Conservation (phyloP, 2,888 invertebrate genomes). For the Yponomeuta cagnagella region DNA sequence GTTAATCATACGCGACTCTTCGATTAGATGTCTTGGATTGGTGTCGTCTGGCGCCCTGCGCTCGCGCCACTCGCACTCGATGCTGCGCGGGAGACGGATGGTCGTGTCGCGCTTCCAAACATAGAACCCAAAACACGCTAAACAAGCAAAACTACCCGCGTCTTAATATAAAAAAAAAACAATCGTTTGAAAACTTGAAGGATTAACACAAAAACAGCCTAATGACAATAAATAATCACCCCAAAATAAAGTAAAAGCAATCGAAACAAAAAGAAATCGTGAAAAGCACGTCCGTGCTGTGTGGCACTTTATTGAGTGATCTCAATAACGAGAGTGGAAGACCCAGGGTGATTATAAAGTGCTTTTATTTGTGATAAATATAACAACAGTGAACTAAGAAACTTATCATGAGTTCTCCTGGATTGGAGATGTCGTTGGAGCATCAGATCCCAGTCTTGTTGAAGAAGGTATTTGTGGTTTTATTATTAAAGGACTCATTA, state of each 20-base stretch:
- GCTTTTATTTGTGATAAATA: background rate
- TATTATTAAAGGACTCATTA: too few relatives aligned
- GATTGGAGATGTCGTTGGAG: conserved; percentile 63
- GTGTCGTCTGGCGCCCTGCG: conserved; percentile 46
- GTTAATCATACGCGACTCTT: conserved; percentile 31
- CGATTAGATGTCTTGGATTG: conserved; percentile 41
- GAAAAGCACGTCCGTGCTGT: conserved; percentile 33
- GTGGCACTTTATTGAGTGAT: conserved; percentile 54
- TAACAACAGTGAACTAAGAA: conserved; percentile 7
- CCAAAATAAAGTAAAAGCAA: background rate
- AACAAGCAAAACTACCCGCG: conserved; percentile 10
- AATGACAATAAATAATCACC: conserved; percentile 13
- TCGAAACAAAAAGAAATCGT: conserved; percentile 22
- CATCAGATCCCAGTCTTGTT: conserved; percentile 62
- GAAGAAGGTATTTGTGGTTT: conserved; percentile 50
- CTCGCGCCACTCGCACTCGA: conserved; percentile 35
- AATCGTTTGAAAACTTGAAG: conserved; percentile 14
- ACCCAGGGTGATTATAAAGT: background rate
- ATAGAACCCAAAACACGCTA: background rate
- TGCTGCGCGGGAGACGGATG: conserved; percentile 15
- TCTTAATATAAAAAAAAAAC: conserved; percentile 19
- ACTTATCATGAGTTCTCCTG: conserved; percentile 50
- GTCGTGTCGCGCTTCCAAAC: conserved; percentile 11
- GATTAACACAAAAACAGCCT: background rate
- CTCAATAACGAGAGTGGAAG: conserved; percentile 22